Conservation (phyloP, 2,888 invertebrate genomes). For the Theretra japonica region DNA sequence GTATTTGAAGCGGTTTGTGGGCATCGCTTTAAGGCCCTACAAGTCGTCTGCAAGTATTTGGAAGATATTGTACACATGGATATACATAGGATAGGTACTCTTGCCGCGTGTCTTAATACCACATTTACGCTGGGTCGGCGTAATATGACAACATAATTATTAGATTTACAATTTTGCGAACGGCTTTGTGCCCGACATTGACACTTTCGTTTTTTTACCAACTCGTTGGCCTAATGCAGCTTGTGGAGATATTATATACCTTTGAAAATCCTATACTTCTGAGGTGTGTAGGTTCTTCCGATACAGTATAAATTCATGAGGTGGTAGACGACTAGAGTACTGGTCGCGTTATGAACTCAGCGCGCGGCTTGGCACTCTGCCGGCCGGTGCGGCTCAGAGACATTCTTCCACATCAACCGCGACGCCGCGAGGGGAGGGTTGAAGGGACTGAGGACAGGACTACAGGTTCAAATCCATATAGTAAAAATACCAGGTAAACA, state of each 20-base stretch:
- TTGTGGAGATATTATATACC: no score
- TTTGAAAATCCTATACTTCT: no score
- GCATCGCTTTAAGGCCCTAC: background rate
- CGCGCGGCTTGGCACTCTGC: conserved; percentile 46
- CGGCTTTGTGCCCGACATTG: no score
- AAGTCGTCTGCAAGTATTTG: background rate
- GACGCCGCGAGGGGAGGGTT: conserved; percentile 31
- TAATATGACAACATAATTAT: no score
- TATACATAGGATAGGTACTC: no score
- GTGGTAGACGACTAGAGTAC: background rate
- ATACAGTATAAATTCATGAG: background rate
- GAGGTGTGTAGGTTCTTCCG: no score
- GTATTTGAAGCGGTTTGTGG: background rate
- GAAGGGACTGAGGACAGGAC: background rate
- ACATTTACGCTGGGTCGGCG: no score
- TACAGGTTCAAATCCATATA: background rate
- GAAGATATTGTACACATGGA: no score
- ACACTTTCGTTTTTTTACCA: no score
- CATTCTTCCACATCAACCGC: conserved; percentile 66
- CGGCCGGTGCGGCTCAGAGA: conserved; percentile 56
- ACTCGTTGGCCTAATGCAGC: no score
- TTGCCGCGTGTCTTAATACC: no score
- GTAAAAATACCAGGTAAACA: background rate
- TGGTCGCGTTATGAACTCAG: conserved; percentile 38
- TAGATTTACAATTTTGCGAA: no score